phyloP scores from a whole-genome alignment of 2,888 invertebrate species.

The Tachina grossa region DNA sequence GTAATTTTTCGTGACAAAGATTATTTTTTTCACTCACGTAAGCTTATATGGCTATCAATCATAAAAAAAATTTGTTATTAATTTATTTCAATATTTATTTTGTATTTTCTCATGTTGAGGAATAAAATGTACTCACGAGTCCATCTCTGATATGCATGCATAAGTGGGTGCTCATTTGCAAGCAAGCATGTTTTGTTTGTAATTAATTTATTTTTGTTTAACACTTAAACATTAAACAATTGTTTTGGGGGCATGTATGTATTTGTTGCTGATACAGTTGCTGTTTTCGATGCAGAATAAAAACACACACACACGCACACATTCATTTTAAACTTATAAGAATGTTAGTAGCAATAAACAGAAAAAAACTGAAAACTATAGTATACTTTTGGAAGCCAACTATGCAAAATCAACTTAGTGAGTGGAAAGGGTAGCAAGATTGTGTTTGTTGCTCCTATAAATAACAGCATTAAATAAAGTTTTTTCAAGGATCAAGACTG shows the following conservation, averaged over 20 bases:
- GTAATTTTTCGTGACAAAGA: too few species aligned
- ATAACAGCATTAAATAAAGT: constrained; percentile 55
- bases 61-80: too few species aligned
- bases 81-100: too few species aligned
- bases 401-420: constrained; percentile 18
- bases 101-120: neutral
- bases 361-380: neutral
- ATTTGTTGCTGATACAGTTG: constrained; percentile 32
- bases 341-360: constrained; percentile 2
- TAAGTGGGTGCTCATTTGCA: constrained; percentile 19
- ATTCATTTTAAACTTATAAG: neutral
- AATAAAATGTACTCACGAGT: neutral
- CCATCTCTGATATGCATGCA: neutral
- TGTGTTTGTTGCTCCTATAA: constrained; percentile 45
- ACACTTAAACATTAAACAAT: constrained; percentile 76
- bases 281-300: constrained; percentile 40
- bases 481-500: constrained; percentile 60
- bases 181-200: constrained; percentile 73
- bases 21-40: too few species aligned
- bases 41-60: too few species aligned
- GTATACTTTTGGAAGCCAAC: constrained; percentile 15
- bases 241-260: constrained; percentile 48
- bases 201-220: constrained; percentile 82
- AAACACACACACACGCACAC: constrained; percentile 4
- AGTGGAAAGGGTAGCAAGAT: neutral